These are phyloP conservation scores for Stigmatopora nigra DNA, from an alignment of 2,113 vertebrate genomes.

Conservation along the genomic window DNA sequence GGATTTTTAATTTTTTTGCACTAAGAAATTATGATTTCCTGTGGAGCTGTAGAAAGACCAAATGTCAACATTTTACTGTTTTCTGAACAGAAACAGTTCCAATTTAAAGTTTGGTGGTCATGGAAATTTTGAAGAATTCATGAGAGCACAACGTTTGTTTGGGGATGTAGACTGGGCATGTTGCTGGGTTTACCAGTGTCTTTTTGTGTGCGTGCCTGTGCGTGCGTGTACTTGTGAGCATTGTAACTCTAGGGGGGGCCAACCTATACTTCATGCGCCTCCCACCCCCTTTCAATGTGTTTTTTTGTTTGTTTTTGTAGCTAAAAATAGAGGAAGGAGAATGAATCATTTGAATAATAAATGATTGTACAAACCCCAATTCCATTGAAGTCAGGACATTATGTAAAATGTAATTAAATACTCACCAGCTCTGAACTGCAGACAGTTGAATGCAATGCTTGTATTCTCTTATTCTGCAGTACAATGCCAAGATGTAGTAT, in stretches of 20 bases:
- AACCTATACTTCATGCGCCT: too few relatives aligned
- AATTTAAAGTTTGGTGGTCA: slow-evolving; percentile 50
- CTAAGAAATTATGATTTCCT: slow-evolving; percentile 28
- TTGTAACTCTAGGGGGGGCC: not conserved
- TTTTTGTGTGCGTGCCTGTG: not conserved
- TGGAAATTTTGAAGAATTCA: slow-evolving; percentile 56
- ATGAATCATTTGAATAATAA: too few relatives aligned
- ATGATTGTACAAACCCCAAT: too few relatives aligned
- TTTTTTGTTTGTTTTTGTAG: too few relatives aligned
- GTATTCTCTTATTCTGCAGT: too few relatives aligned
- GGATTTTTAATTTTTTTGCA: slow-evolving; percentile 8
- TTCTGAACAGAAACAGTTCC: slow-evolving; percentile 27
- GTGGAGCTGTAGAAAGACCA: slow-evolving; percentile 13
- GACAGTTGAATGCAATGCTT: too few relatives aligned
- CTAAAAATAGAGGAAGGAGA: too few relatives aligned
- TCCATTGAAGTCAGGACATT: too few relatives aligned
- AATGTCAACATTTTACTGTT: slow-evolving; percentile 29
- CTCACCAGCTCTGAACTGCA: too few relatives aligned
- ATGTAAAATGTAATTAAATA: too few relatives aligned
- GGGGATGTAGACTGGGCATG: slow-evolving; percentile 36
- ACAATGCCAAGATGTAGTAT: too few relatives aligned
- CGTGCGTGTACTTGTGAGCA: slow-evolving; percentile 24
- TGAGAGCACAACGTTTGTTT: slow-evolving; percentile 32
- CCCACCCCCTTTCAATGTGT: too few relatives aligned
- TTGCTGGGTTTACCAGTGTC: slow-evolving; percentile 39